Base-by-base conservation (phyloP, 2,888 invertebrate species). In the Cosmia pyralina region DNA sequence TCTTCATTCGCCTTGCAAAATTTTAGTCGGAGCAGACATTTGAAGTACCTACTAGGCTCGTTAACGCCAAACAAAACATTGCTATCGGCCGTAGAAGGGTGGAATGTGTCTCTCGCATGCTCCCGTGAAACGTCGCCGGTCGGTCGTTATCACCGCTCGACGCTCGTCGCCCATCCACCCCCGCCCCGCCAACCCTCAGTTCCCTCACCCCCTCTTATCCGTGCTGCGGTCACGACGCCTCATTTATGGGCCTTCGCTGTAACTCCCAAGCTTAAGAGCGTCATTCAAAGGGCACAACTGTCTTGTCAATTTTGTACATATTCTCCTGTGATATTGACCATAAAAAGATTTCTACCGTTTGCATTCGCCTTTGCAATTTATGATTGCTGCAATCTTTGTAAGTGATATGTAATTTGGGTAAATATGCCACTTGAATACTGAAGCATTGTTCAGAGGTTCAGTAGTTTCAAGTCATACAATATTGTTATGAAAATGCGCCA, bases 41-140 rank as follows among this genome's bases (percentile, higher is more conserved):
- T 38, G 17, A n/a, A 8, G 15, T 34, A 7, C 15, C 5, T n/a
- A 28, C 28, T 19, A 57, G 11, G 15, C 53, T 46, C 10, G 22
- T 53, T 62, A 41, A 34, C 44, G 22, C 53, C 53, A 72, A 79
- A 63, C 57, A 64, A 55, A 72, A 67, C 59, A 64, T 80, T 57
- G 69, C 69, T 64, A 69, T 69, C 68, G 81, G 64, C 66, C 60
- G 80, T 75, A 58, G 66, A 83, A 84, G 89, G 83, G 88, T 88
- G 82, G 85, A 85, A 86, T 86, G 83, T 72, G 82, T 75, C 55
- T 38, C 46, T 63, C 46, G 53, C 66, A 71, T 50, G 75, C 60
- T 83, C 75, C 80, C 41, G 70, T 75, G 64, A 57, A 65, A 65
- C 83, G 75, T 79, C 83, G 71, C 60, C 65, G 83, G 70, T 81